Evolutionary conservation across 2,113 vertebrate genomes (phyloP).

Genomic region (Urocolius indicus): DNA sequence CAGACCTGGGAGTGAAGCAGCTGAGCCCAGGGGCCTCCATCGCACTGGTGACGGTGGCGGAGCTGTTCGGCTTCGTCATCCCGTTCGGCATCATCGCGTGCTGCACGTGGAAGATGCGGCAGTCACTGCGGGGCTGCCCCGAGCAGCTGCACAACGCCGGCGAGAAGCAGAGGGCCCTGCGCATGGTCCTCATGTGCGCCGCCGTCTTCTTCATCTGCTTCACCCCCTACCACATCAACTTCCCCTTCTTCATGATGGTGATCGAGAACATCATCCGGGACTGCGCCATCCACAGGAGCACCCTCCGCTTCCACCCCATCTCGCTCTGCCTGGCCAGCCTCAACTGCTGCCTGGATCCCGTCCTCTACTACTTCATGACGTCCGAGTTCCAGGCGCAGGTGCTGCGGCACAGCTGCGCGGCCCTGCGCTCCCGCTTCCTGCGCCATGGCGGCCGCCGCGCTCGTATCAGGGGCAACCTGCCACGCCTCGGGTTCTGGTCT

Average conservation of each 20-base stretch:
- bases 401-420: conserved; percentile 10
- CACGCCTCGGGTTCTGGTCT: background rate
- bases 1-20: conserved; percentile 80
- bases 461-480: background rate
- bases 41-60: conserved; percentile 77
- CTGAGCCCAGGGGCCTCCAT: conserved; percentile 56
- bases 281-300: conserved; percentile 66
- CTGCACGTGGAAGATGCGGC: conserved; percentile 82
- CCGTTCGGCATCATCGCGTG: conserved; percentile 82
- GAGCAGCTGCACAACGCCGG: background rate
- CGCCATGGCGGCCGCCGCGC: conserved; percentile 19
- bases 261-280: conserved; percentile 76
- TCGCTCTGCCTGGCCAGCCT: conserved; percentile 88
- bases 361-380: conserved; percentile 94
- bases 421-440: conserved; percentile 55
- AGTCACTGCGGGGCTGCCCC: conserved; percentile 71
- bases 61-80: conserved; percentile 86
- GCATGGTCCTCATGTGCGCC: conserved; percentile 85
- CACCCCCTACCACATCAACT: conserved; percentile 90
- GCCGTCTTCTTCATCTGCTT: conserved; percentile 90
- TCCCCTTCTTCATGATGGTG: conserved; percentile 87
- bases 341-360: conserved; percentile 89
- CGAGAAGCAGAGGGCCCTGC: conserved; percentile 83
- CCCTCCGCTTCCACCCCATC: conserved; percentile 83
- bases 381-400: conserved; percentile 87